Conservation (phyloP, 2,888 invertebrate genomes). For the Taenaris catops region DNA sequence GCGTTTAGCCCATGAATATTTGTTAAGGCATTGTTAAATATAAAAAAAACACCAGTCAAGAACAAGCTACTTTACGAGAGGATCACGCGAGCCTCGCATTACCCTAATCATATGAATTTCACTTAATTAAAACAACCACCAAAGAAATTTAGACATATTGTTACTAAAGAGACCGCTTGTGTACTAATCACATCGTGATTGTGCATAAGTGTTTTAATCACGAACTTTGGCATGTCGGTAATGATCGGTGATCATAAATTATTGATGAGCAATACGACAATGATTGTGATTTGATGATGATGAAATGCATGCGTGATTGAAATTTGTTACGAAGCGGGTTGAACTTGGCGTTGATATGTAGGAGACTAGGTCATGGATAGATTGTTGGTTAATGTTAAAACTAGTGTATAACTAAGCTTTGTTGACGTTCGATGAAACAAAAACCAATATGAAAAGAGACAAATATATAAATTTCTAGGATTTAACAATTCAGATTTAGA, state of each 20-base stretch:
- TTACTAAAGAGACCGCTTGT: conserved; percentile 5
- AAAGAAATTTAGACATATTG: conserved; percentile 1
- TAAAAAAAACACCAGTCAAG: too few relatives aligned
- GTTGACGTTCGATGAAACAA: too few relatives aligned
- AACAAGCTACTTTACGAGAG: too few relatives aligned
- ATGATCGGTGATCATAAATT: conserved; percentile 14
- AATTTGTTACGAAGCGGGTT: conserved; percentile 1
- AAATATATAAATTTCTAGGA: too few relatives aligned
- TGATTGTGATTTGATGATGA: too few relatives aligned
- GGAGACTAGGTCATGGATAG: conserved; percentile 7
- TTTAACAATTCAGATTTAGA: too few relatives aligned
- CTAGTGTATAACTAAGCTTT: too few relatives aligned
- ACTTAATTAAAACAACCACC: background rate
- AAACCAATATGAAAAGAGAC: too few relatives aligned
- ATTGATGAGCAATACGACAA: conserved; percentile 11
- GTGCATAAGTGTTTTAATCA: conserved; percentile 16
- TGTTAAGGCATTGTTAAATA: too few relatives aligned
- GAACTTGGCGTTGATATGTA: conserved; percentile 4
- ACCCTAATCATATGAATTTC: background rate
- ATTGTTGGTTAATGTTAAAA: too few relatives aligned
- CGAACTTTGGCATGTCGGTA: conserved; percentile 19
- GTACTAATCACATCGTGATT: conserved; percentile 5
- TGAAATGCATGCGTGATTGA: too few relatives aligned
- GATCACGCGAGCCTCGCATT: background rate
- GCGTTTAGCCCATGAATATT: too few relatives aligned